These are phyloP conservation scores for Champsocephalus esox DNA, from an alignment of 2,797 vertebrate genomes.

Conservation along the genomic window DNA sequence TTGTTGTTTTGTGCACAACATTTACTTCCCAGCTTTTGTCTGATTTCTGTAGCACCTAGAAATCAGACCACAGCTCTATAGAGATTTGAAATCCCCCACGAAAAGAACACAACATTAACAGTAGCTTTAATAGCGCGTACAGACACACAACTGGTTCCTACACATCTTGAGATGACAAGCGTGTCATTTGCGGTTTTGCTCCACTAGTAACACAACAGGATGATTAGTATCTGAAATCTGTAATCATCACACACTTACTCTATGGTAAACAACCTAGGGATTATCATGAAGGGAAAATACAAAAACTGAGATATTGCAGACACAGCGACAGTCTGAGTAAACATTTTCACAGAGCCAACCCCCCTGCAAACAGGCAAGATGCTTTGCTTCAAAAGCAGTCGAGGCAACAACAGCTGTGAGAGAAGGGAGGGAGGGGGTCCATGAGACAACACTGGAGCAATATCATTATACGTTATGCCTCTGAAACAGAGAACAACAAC, in stretches of 20 bases:
- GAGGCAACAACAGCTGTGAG: conserved; percentile 24
- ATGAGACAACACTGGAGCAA: neutral
- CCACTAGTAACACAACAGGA: neutral
- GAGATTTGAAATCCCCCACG: neutral
- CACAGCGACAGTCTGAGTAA: neutral
- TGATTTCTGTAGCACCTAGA: neutral
- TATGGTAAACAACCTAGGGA: neutral
- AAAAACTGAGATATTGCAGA: neutral
- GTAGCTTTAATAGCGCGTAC: neutral
- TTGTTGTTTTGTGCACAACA: neutral
- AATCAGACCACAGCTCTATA: too few relatives aligned
- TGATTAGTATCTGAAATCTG: neutral
- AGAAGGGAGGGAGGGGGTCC: neutral
- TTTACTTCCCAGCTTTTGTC: neutral
- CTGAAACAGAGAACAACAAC: conserved; percentile 1
- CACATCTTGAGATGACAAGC: neutral
- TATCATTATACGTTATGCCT: neutral
- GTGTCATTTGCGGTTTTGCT: neutral
- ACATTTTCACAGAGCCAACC: conserved; percentile 9
- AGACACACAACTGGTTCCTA: neutral
- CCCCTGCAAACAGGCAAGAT: conserved; percentile 9
- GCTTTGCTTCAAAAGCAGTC: neutral
- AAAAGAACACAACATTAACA: neutral
- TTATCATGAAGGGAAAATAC: conserved; percentile 6
- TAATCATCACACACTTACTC: neutral